phyloP scores from a whole-genome alignment of 2,113 vertebrate genomes.

The Mus spicilegus region DNA sequence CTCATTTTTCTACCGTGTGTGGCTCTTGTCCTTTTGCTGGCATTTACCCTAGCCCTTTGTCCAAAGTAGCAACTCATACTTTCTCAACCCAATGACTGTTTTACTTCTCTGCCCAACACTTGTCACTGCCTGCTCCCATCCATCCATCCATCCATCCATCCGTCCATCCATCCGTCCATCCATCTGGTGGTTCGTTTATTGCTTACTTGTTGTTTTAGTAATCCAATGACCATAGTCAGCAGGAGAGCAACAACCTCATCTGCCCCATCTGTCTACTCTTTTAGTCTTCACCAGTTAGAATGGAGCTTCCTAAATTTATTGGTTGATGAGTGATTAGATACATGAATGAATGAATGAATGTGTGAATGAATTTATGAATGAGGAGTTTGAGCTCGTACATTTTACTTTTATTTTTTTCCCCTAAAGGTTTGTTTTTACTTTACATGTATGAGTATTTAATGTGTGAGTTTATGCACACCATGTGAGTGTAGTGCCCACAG shows the following conservation, averaged over 20 bases:
- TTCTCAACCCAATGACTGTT: neutral
- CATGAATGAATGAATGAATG: neutral
- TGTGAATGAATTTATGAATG: neutral
- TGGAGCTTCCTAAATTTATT: neutral
- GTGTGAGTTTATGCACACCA: neutral
- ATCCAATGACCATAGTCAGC: neutral
- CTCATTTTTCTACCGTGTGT: neutral
- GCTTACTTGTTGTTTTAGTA: neutral
- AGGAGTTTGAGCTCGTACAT: neutral
- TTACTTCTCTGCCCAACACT: neutral
- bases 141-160: too few relatives aligned
- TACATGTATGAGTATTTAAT: neutral
- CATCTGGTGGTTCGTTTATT: neutral
- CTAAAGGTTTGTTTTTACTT: neutral
- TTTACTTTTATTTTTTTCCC: neutral
- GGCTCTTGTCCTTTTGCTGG: rapidly evolving
- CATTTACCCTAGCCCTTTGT: neutral
- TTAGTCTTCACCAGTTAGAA: neutral
- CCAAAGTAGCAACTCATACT: neutral
- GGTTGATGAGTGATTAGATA: neutral
- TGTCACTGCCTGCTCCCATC: neutral
- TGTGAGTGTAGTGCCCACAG: neutral
- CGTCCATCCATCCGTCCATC: too few relatives aligned
- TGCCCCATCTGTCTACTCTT: neutral
- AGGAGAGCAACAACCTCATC: neutral